Evolutionary conservation across 2,797 vertebrate species (phyloP).

Genomic region (Chanos chanos): DNA sequence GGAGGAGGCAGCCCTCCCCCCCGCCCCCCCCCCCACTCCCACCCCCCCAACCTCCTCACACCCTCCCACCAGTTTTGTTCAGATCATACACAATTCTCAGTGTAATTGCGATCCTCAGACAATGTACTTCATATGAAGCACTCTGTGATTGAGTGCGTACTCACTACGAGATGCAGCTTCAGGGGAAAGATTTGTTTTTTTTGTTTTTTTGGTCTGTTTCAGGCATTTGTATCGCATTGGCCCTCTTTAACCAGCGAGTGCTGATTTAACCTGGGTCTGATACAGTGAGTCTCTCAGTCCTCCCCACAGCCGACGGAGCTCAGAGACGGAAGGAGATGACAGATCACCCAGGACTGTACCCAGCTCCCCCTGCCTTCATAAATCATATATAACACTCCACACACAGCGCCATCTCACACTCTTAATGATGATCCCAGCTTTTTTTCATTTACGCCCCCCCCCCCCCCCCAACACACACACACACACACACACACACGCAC

Average conservation of each 20-base stretch:
- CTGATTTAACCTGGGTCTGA: not conserved
- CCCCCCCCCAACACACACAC: conserved; percentile 6
- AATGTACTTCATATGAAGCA: too few species aligned
- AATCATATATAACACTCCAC: conserved; percentile 45
- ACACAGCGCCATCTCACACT: conserved; percentile 44
- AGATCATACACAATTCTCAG: too few species aligned
- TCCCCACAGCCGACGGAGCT: too few species aligned
- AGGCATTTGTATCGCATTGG: too few species aligned
- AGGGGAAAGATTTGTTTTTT: too few species aligned
- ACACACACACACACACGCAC: not conserved
- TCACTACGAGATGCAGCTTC: too few species aligned
- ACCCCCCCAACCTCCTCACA: not conserved
- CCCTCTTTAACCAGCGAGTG: too few species aligned
- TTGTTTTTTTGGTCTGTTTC: too few species aligned
- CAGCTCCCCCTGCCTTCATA: conserved; percentile 43
- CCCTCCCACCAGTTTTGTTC: not conserved
- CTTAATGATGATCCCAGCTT: conserved; percentile 43
- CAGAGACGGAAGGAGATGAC: conserved; percentile 32
- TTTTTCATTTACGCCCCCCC: conserved; percentile 15
- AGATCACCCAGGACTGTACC: conserved; percentile 38
- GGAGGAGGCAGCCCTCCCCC: conserved; percentile 2
- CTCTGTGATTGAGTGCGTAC: too few species aligned
- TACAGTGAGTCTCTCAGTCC: not conserved
- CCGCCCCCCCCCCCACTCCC: too few species aligned
- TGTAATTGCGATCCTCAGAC: too few species aligned